Evolutionary conservation across 2,797 vertebrate genomes (phyloP).

Genomic region (Synaphobranchus kaupii): DNA sequence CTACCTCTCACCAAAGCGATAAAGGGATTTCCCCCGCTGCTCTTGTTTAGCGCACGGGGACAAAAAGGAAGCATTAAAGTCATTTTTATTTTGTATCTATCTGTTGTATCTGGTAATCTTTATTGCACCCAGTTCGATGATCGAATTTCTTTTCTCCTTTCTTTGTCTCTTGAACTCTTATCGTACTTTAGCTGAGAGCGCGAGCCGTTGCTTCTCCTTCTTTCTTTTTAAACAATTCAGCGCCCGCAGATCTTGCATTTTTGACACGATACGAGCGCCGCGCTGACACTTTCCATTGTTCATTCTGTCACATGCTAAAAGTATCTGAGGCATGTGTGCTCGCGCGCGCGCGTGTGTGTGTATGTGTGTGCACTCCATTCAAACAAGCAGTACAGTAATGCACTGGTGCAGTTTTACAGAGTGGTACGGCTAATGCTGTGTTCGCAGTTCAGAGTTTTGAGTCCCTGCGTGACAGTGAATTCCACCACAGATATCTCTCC

Average conservation of each 20-base stretch:
- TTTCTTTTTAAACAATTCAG: conserved; percentile 51
- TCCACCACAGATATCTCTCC: conserved; percentile 46
- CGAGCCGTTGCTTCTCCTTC: conserved; percentile 24
- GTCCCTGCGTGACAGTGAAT: neutral
- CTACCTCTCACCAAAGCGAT: conserved; percentile 68
- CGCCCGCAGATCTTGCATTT: conserved; percentile 57
- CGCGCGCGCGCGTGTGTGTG: conserved; percentile 43
- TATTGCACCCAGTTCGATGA: conserved; percentile 39
- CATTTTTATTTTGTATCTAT: conserved; percentile 52
- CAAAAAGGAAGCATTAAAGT: conserved; percentile 62
- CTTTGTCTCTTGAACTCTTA: conserved; percentile 38
- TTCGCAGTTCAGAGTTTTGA: neutral
- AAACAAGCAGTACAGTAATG: conserved; percentile 18
- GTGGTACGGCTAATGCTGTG: conserved; percentile 27
- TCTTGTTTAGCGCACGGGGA: conserved; percentile 65
- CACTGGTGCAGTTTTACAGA: conserved; percentile 25
- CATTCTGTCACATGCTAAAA: conserved; percentile 36
- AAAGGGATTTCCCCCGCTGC: conserved; percentile 73
- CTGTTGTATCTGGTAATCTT: conserved; percentile 55
- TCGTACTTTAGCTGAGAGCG: conserved; percentile 52
- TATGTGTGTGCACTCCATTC: conserved; percentile 37
- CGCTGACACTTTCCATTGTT: conserved; percentile 58
- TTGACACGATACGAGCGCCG: conserved; percentile 54
- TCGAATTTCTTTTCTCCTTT: conserved; percentile 28
- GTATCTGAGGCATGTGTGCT: conserved; percentile 31